Conservation (phyloP, 1,140 invertebrate species). For the Drosophila leontia region DNA sequence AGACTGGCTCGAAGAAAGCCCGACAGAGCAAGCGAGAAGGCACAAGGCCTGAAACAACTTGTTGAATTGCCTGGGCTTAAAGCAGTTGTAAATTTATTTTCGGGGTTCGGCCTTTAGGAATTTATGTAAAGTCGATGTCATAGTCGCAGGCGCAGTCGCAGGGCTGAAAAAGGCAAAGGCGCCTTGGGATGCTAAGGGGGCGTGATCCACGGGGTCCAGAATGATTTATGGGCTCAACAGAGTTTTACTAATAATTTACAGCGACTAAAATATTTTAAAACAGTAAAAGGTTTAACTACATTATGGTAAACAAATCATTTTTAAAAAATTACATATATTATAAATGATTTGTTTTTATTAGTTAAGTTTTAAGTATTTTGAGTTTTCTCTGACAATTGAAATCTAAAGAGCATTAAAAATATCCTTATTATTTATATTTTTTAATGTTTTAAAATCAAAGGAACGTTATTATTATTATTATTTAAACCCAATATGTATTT, state of each 20-base stretch:
- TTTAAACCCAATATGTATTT: too few relatives aligned
- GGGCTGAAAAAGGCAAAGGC: conserved; percentile 11
- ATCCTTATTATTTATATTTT: too few relatives aligned
- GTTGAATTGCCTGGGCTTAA: conserved; percentile 39
- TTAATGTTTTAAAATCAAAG: too few relatives aligned
- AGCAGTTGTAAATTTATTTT: conserved; percentile 52
- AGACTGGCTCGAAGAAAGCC: conserved; percentile 45
- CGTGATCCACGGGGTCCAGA: background rate
- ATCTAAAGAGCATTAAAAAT: too few relatives aligned
- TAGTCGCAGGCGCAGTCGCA: conserved; percentile 16
- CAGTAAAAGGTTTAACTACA: too few relatives aligned
- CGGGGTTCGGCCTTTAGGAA: conserved; percentile 57
- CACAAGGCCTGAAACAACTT: conserved; percentile 31
- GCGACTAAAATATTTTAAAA: background rate
- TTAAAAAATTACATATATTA: too few relatives aligned
- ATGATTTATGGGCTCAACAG: conserved; percentile 3
- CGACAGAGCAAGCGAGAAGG: conserved; percentile 44
- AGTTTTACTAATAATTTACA: background rate
- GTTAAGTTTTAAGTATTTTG: too few relatives aligned
- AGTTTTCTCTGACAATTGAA: too few relatives aligned
- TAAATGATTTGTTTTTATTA: too few relatives aligned
- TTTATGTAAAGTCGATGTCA: conserved; percentile 48
- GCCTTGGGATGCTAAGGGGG: conserved; percentile 13
- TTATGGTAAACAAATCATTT: background rate
- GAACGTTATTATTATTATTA: too few relatives aligned